Conservation (phyloP, 2,888 invertebrate species). For the Agrenia bidenticulata region DNA sequence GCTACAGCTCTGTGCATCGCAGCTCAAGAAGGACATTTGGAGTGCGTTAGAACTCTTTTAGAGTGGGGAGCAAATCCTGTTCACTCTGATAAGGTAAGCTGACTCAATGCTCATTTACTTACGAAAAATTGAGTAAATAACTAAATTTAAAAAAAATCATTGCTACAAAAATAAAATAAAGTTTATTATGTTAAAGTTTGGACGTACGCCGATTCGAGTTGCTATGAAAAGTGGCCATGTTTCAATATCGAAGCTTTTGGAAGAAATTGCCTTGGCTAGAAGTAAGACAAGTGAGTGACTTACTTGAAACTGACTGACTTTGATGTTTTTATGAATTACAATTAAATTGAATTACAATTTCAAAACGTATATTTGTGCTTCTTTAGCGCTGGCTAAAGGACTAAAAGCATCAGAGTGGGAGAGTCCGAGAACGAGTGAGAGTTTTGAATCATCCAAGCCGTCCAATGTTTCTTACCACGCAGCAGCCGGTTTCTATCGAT, state of each 20-base stretch:
- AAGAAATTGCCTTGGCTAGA: slow-evolving; percentile 69
- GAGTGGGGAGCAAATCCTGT: slow-evolving; percentile 83
- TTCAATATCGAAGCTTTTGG: slow-evolving; percentile 75
- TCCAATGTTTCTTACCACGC: slow-evolving; percentile 37
- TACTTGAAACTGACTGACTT: background rate
- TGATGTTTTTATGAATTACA: background rate
- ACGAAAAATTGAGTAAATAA: too few species aligned
- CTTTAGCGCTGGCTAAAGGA: slow-evolving; percentile 78
- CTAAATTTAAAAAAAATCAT: too few species aligned
- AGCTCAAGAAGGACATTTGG: slow-evolving; percentile 86
- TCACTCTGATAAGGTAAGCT: slow-evolving; percentile 62
- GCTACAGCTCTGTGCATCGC: slow-evolving; percentile 92
- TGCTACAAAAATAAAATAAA: too few species aligned
- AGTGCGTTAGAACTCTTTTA: slow-evolving; percentile 79
- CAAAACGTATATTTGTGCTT: background rate
- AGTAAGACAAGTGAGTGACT: slow-evolving; percentile 48
- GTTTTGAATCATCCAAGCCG: slow-evolving; percentile 41
- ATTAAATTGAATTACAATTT: background rate
- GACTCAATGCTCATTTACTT: too few species aligned
- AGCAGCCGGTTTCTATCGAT: slow-evolving; percentile 31
- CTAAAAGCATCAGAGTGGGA: slow-evolving; percentile 70
- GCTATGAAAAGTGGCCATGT: slow-evolving; percentile 89
- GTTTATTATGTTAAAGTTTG: slow-evolving; percentile 62
- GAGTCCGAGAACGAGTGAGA: slow-evolving; percentile 26
- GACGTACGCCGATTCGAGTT: slow-evolving; percentile 81